phyloP scores from a whole-genome alignment of 2,797 vertebrate species.

The Melanotaenia maccullochi region DNA sequence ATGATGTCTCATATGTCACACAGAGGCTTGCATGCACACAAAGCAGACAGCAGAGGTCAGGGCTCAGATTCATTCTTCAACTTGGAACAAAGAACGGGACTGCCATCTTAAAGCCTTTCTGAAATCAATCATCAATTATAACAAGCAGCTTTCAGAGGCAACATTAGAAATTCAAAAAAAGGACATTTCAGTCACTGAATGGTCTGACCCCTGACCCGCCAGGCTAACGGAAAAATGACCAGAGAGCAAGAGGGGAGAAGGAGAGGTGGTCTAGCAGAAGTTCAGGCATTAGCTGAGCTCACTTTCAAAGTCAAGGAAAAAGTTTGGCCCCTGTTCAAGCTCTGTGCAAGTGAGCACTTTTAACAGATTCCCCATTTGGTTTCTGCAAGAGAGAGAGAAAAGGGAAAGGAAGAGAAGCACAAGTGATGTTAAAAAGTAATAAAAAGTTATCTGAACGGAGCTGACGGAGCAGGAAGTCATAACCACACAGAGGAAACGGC shows the following conservation, averaged over 20 bases:
- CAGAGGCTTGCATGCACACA: slow-evolving; percentile 45
- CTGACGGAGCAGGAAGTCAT: slow-evolving; percentile 21
- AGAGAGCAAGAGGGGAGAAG: neutral
- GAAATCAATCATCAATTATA: slow-evolving; percentile 44
- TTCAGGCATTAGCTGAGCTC: slow-evolving; percentile 82
- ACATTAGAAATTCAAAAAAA: slow-evolving; percentile 31
- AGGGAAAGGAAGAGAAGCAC: slow-evolving; percentile 39
- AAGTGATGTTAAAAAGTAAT: slow-evolving; percentile 67
- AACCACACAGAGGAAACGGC: slow-evolving; percentile 21
- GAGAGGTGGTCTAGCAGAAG: slow-evolving; percentile 45
- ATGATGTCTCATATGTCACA: slow-evolving; percentile 2
- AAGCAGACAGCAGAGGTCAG: slow-evolving; percentile 56
- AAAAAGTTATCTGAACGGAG: slow-evolving; percentile 44
- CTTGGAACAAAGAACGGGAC: slow-evolving; percentile 12
- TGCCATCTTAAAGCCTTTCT: neutral
- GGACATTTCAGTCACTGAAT: slow-evolving; percentile 40
- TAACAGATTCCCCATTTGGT: slow-evolving; percentile 93
- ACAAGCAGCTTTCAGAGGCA: slow-evolving; percentile 18
- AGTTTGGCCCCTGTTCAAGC: slow-evolving; percentile 93
- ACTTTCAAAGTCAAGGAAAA: slow-evolving; percentile 98
- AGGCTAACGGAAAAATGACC: slow-evolving; percentile 26
- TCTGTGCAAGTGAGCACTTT: slow-evolving; percentile 96
- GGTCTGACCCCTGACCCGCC: slow-evolving; percentile 65
- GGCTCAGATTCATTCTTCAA: slow-evolving; percentile 63
- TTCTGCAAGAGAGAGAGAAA: slow-evolving; percentile 85